Conservation (phyloP, 2,888 invertebrate genomes). For the Tupiocoris notatus region DNA sequence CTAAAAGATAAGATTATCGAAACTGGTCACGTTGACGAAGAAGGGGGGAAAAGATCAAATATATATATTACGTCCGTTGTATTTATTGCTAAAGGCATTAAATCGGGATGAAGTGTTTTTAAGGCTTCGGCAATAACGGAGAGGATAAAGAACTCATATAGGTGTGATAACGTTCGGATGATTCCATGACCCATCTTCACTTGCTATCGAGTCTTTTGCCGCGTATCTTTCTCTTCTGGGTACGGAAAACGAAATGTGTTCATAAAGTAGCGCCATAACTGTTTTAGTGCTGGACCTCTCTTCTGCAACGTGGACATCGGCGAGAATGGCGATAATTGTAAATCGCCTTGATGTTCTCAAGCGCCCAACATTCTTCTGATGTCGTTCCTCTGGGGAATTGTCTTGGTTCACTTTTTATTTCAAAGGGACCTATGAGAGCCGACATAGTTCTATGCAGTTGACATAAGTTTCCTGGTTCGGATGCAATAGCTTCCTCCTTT, state of each 20-base stretch:
- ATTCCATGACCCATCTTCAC: conserved; percentile 5
- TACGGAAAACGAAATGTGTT: conserved; percentile 20
- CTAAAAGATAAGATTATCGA: conserved; percentile 1
- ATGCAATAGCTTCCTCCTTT: no score
- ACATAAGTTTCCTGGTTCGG: no score
- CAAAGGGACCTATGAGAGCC: no score
- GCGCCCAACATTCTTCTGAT: no score
- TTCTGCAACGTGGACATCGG: conserved; percentile 15
- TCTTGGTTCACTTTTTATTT: no score
- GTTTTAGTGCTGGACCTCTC: conserved; percentile 32
- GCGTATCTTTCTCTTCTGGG: background rate
- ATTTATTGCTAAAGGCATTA: conserved; percentile 31
- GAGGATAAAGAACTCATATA: conserved; percentile 6
- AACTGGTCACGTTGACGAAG: conserved; percentile 2
- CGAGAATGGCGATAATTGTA: background rate
- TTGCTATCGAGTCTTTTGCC: background rate
- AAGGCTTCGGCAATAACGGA: conserved; percentile 15
- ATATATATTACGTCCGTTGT: conserved; percentile 5
- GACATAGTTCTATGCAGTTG: no score
- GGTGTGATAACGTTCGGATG: conserved; percentile 32
- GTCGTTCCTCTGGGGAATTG: no score
- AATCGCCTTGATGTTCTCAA: no score
- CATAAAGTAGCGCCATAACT: conserved; percentile 34
- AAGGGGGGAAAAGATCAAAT: background rate
- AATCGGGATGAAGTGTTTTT: conserved; percentile 31